Conservation (phyloP, 1,140 invertebrate genomes). For the Eulimnadia texana region DNA sequence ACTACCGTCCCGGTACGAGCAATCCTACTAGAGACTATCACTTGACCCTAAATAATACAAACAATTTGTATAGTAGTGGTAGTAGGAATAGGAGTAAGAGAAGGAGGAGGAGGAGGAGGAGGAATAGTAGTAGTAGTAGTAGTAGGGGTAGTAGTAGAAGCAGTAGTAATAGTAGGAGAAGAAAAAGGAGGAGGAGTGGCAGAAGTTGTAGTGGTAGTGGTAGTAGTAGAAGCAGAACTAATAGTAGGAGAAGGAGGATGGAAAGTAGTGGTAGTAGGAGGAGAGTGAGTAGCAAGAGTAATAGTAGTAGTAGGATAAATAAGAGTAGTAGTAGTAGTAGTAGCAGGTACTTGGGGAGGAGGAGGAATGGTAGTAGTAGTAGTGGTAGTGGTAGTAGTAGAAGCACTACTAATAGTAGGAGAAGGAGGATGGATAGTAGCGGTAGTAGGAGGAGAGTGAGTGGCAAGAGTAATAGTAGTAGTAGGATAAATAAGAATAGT, state of each 20-base stretch:
- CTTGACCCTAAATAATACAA: conserved; percentile 27
- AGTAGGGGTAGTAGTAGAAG: neutral
- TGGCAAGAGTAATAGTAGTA: neutral
- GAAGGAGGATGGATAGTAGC: neutral
- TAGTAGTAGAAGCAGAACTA: conserved; percentile 11
- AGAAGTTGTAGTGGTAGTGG: too few relatives aligned
- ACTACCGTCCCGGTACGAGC: conserved; percentile 34
- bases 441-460: conserved; percentile 11
- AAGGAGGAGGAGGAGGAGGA: neutral
- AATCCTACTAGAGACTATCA: conserved; percentile 32
- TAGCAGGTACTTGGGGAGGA: neutral
- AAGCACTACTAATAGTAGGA: neutral
- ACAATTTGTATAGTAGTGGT: neutral
- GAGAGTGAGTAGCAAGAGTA: too few relatives aligned
- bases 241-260: neutral
- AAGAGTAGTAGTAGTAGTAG: neutral
- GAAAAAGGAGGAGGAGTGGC: neutral
- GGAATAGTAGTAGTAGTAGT: neutral
- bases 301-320: conserved; percentile 9
- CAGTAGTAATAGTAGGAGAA: conserved; percentile 14
- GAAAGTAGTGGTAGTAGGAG: neutral
- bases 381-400: conserved; percentile 10
- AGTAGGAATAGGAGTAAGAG: conserved; percentile 11
- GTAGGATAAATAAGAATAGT: neutral
- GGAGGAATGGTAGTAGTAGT: neutral